Conservation (phyloP, 2,113 vertebrate species). For the Odobenus rosmarus region DNA sequence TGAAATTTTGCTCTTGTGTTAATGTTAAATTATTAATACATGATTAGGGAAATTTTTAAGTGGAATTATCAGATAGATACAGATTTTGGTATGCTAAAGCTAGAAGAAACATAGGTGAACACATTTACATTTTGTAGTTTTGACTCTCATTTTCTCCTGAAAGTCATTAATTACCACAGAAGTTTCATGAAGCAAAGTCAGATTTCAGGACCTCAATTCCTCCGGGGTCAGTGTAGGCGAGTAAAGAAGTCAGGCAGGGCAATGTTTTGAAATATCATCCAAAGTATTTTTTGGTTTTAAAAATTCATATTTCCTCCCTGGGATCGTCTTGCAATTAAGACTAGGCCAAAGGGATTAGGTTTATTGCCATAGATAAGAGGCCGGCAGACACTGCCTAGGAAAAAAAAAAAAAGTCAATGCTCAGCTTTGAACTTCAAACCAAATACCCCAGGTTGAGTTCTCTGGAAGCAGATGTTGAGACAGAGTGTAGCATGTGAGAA, state of each 20-base stretch:
- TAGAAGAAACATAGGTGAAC: neutral
- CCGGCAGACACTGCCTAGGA: neutral
- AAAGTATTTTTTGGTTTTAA: constrained; percentile 10
- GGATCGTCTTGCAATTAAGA: constrained; percentile 54
- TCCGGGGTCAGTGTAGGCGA: neutral
- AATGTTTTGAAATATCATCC: constrained; percentile 2
- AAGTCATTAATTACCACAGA: neutral
- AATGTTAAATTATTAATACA: constrained; percentile 42
- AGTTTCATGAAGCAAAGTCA: neutral
- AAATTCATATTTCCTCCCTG: neutral
- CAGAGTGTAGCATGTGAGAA: neutral
- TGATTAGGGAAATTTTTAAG: neutral
- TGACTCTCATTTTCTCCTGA: neutral
- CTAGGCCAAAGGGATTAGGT: neutral
- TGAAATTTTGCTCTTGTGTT: neutral
- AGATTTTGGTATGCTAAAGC: neutral
- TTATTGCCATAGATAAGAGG: constrained; percentile 33
- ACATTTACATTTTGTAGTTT: neutral
- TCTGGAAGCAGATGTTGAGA: constrained; percentile 24
- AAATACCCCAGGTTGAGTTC: neutral
- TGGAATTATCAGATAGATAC: neutral
- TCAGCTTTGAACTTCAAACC: constrained; percentile 45
- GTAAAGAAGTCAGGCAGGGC: neutral
- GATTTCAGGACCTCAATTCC: neutral
- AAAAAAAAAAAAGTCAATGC: neutral